phyloP scores from a whole-genome alignment of 1,140 invertebrate species.

The Caenorhabditis briggsae region DNA sequence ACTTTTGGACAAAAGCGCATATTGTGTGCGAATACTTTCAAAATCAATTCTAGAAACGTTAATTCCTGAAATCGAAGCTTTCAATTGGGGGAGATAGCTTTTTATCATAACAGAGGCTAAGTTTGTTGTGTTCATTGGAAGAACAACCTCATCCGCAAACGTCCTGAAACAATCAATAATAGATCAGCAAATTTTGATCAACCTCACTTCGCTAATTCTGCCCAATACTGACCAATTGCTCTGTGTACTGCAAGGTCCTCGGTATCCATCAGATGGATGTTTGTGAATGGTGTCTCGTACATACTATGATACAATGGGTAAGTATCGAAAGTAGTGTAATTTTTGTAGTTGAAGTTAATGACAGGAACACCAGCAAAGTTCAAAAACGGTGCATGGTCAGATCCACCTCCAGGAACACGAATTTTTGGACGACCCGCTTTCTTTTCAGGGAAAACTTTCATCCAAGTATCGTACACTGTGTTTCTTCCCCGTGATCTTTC shows the following conservation, averaged over 20 bases:
- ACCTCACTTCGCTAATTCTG: constrained; percentile 72
- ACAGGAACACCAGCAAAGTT: constrained; percentile 75
- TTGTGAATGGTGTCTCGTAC: constrained; percentile 78
- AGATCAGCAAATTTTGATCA: too few relatives aligned
- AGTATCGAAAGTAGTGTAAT: constrained; percentile 39
- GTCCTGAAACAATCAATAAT: background rate
- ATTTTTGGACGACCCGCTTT: constrained; percentile 57
- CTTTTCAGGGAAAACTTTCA: constrained; percentile 37
- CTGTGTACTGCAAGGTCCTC: constrained; percentile 67
- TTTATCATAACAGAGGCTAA: constrained; percentile 52
- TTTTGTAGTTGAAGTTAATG: constrained; percentile 71
- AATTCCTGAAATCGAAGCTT: constrained; percentile 39
- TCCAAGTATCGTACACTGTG: constrained; percentile 77
- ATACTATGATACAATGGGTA: constrained; percentile 79
- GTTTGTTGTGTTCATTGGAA: constrained; percentile 76
- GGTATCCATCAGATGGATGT: constrained; percentile 75
- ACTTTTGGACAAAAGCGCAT: background rate
- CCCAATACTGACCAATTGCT: constrained; percentile 75
- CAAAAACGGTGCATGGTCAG: constrained; percentile 78
- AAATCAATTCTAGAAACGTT: constrained; percentile 10
- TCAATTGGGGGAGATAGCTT: constrained; percentile 59
- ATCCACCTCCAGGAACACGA: constrained; percentile 73
- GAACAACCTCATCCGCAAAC: constrained; percentile 62
- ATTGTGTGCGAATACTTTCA: background rate
- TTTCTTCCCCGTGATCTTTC: constrained; percentile 69